Percentiles rank a stretch among this genome's conserved stretches.
phyloP scores from a whole-genome alignment of 2,888 invertebrate species.

The Idaea aversata region DNA sequence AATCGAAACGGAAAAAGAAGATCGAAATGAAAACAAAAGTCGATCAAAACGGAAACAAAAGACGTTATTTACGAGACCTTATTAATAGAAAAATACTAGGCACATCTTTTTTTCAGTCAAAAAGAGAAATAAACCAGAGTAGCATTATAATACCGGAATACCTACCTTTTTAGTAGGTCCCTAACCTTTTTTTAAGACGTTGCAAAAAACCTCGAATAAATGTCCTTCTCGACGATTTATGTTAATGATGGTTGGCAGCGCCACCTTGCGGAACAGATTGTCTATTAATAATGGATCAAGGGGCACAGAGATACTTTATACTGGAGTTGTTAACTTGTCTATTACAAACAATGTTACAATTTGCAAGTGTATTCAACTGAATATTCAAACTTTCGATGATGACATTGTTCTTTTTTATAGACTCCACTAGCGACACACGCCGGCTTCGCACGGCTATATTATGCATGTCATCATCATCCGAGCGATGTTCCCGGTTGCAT shows the following conservation, averaged over 20 bases:
- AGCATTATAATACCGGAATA: not conserved
- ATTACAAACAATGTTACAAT: not conserved
- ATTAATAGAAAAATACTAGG: too few relatives aligned
- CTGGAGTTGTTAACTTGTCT: not conserved
- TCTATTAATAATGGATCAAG: constrained; percentile 54
- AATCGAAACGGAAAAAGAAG: too few relatives aligned
- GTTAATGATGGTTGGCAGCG: constrained; percentile 49
- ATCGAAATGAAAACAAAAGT: too few relatives aligned
- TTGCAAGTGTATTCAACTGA: not conserved
- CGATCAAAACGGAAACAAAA: too few relatives aligned
- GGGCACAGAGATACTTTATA: constrained; percentile 6
- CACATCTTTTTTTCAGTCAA: too few relatives aligned
- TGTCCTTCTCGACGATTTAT: constrained; percentile 45
- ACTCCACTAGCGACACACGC: too few relatives aligned
- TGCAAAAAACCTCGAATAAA: constrained; percentile 36
- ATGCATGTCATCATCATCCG: too few relatives aligned
- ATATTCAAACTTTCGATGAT: constrained; percentile 3
- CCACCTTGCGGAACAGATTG: constrained; percentile 56
- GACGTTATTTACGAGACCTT: too few relatives aligned
- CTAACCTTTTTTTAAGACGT: not conserved
- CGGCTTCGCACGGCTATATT: too few relatives aligned
- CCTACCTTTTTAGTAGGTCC: not conserved
- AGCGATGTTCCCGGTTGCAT: too few relatives aligned
- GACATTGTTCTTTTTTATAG: not conserved
- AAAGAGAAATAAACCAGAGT: too few relatives aligned